Evolutionary conservation across 2,888 invertebrate genomes (phyloP).

Genomic region (Drosophila eohydei): DNA sequence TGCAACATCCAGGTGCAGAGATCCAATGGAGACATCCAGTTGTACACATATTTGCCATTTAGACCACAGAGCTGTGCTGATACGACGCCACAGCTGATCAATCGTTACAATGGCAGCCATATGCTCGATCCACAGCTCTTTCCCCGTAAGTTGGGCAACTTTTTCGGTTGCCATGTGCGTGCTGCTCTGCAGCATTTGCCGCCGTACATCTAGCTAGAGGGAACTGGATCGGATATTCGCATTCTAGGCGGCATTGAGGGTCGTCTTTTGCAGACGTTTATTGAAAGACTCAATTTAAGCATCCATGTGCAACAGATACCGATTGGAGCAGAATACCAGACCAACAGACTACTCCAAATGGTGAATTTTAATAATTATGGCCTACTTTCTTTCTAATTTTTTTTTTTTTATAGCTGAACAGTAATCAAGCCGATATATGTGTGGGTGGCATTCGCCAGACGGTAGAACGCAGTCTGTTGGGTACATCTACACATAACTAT

Average conservation of each 20-base stretch:
- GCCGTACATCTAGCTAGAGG: slow-evolving; percentile 51
- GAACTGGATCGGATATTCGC: neutral
- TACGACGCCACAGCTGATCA: slow-evolving; percentile 58
- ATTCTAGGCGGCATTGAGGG: slow-evolving; percentile 67
- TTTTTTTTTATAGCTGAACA: slow-evolving; percentile 38
- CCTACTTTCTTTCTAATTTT: neutral
- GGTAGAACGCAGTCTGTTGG: slow-evolving; percentile 25
- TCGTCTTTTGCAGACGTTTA: slow-evolving; percentile 55
- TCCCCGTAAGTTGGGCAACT: slow-evolving; percentile 67
- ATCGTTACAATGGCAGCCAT: slow-evolving; percentile 56
- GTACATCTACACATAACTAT: slow-evolving; percentile 67
- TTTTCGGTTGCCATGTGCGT: slow-evolving; percentile 68
- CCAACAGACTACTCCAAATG: slow-evolving; percentile 54
- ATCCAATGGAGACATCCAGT: slow-evolving; percentile 62
- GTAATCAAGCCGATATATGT: slow-evolving; percentile 50
- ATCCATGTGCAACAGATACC: slow-evolving; percentile 24
- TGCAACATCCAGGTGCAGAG: slow-evolving; percentile 78
- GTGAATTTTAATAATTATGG: slow-evolving; percentile 40
- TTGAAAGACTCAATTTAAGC: slow-evolving; percentile 63
- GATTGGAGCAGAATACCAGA: slow-evolving; percentile 15
- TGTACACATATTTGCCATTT: slow-evolving; percentile 78
- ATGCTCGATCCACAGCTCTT: slow-evolving; percentile 58
- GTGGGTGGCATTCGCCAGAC: slow-evolving; percentile 68
- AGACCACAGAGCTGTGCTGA: slow-evolving; percentile 47
- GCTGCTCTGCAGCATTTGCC: slow-evolving; percentile 52